A percentile compares a stretch with the other conserved stretches of the same genome.
These are phyloP conservation scores for Cenopis cana DNA, from an alignment of 2,888 invertebrate species.

Conservation along the genomic window DNA sequence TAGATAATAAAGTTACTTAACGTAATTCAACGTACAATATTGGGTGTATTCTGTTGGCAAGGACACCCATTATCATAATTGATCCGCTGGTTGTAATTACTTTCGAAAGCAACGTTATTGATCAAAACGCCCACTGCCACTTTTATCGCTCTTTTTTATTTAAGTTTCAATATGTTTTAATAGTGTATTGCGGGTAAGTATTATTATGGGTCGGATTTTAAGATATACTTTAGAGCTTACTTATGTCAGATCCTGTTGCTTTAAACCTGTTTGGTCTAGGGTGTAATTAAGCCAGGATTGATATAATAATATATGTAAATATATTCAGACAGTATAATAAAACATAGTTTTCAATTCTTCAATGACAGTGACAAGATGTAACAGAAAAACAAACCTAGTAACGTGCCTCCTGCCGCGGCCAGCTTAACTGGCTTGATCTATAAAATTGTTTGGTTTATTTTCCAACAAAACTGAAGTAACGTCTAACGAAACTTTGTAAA, in stretches of 20 bases:
- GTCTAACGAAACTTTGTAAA: not conserved
- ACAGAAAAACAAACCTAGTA: no score
- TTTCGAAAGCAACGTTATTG: conserved; percentile 58
- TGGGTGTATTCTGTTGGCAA: conserved; percentile 35
- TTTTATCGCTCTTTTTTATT: conserved; percentile 36
- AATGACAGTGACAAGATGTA: no score
- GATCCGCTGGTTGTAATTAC: conserved; percentile 39
- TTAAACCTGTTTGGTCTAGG: no score
- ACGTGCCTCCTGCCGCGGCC: no score
- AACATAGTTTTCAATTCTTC: no score
- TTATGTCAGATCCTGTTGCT: no score
- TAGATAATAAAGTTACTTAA: conserved; percentile 2
- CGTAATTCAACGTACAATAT: conserved; percentile 19
- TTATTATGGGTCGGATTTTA: not conserved
- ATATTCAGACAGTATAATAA: no score
- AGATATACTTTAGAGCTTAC: not conserved
- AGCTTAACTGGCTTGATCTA: no score
- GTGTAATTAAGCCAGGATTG: no score
- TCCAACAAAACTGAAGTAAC: not conserved
- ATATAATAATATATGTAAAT: no score
- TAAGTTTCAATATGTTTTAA: conserved; percentile 19
- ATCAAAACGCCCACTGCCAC: conserved; percentile 52
- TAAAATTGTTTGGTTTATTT: no score
- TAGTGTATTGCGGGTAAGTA: not conserved
- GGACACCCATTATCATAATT: conserved; percentile 46